These are phyloP conservation scores for Cephus pulcher DNA, from an alignment of 2,888 invertebrate genomes.

Conservation along the genomic window DNA sequence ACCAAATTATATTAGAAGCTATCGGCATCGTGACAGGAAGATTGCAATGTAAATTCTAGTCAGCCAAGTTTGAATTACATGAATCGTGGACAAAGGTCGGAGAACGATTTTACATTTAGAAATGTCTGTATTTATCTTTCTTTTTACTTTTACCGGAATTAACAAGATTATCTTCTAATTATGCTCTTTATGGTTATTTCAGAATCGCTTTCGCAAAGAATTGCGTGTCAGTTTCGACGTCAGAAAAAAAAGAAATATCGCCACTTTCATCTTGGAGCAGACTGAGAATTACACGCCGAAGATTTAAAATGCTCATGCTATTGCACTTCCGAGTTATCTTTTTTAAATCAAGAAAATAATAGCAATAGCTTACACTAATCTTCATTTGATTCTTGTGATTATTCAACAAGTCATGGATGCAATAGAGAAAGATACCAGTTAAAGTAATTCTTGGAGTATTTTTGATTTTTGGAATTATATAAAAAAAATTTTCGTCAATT, in stretches of 20 bases:
- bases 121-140: neutral
- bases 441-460: neutral
- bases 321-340: neutral
- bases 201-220: neutral
- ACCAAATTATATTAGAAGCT: no score
- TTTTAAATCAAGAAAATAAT: neutral
- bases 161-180: neutral
- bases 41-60: neutral
- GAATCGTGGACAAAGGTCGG: neutral
- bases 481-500: no score
- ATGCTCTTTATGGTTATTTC: neutral
- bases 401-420: neutral
- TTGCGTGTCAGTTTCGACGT: neutral
- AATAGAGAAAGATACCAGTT: neutral
- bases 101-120: neutral
- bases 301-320: neutral
- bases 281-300: neutral
- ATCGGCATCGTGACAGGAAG: neutral
- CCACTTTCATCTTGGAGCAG: neutral
- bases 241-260: neutral
- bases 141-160: neutral
- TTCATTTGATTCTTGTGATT: no score
- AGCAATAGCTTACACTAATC: neutral
- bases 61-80: neutral
- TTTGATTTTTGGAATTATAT: neutral